Evolutionary conservation across 2,797 vertebrate species (phyloP).

Genomic region (Myotis myotis): DNA sequence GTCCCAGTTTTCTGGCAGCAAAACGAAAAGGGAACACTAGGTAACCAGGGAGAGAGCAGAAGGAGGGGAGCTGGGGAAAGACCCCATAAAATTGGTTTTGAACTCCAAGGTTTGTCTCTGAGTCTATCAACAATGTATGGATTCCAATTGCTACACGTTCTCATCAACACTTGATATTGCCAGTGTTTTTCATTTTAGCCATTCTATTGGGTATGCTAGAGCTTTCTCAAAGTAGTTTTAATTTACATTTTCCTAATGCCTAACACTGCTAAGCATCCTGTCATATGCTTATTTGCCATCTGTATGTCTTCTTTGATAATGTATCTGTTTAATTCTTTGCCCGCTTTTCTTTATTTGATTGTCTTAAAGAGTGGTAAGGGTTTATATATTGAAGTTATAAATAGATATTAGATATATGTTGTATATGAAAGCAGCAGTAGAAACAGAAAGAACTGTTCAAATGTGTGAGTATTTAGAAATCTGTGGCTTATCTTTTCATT

Average conservation of each 20-base stretch:
- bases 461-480: neutral
- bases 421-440: neutral
- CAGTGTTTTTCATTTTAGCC: neutral
- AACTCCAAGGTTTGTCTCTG: neutral
- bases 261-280: neutral
- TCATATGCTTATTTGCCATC: neutral
- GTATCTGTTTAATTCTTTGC: neutral
- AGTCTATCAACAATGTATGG: neutral
- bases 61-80: neutral
- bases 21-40: neutral
- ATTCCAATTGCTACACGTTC: neutral
- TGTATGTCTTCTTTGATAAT: neutral
- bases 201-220: neutral
- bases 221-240: slow-evolving; percentile 38
- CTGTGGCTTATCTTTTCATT: slow-evolving; percentile 25
- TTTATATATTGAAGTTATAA: neutral
- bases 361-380: neutral
- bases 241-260: slow-evolving; percentile 11
- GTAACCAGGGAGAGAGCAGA: neutral
- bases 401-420: neutral
- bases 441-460: slow-evolving; percentile 42
- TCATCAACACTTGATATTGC: neutral
- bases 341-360: neutral
- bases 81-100: neutral
- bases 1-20: neutral